Conservation (phyloP, 2,113 vertebrate genomes). For the Trichomycterus rosablanca region DNA sequence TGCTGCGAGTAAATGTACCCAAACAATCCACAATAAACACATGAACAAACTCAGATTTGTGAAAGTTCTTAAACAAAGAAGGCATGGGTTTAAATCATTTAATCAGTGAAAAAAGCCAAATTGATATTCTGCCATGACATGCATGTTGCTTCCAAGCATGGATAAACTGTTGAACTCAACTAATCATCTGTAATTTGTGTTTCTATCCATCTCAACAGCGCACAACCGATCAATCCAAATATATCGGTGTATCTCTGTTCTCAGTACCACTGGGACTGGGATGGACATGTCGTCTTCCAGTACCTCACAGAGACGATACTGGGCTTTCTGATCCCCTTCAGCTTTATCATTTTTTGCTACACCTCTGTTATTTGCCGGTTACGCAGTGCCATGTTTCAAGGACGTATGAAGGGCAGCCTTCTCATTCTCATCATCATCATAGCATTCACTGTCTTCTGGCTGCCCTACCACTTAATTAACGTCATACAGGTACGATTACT, state of each 20-base stretch:
- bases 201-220: no score
- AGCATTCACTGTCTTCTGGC: conserved; percentile 76
- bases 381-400: conserved; percentile 64
- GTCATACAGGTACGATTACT: conserved; percentile 71
- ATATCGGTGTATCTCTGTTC: conserved; percentile 25
- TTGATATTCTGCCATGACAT: no score
- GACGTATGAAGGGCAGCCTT: conserved; percentile 59
- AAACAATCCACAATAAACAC: no score
- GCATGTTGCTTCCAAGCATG: no score
- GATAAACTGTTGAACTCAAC: no score
- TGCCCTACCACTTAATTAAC: conserved; percentile 80
- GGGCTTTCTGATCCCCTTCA: conserved; percentile 76
- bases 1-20: no score
- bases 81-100: no score
- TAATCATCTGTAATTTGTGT: no score
- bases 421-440: conserved; percentile 76
- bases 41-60: no score
- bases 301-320: conserved; percentile 76
- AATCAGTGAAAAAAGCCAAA: no score
- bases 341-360: conserved; percentile 74
- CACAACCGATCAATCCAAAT: conserved; percentile 6
- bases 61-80: no score
- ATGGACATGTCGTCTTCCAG: conserved; percentile 66
- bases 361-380: conserved; percentile 67
- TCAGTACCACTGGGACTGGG: conserved; percentile 51